Evolutionary conservation across 2,888 invertebrate genomes (phyloP).

Genomic region (Anthophora plumipes): DNA sequence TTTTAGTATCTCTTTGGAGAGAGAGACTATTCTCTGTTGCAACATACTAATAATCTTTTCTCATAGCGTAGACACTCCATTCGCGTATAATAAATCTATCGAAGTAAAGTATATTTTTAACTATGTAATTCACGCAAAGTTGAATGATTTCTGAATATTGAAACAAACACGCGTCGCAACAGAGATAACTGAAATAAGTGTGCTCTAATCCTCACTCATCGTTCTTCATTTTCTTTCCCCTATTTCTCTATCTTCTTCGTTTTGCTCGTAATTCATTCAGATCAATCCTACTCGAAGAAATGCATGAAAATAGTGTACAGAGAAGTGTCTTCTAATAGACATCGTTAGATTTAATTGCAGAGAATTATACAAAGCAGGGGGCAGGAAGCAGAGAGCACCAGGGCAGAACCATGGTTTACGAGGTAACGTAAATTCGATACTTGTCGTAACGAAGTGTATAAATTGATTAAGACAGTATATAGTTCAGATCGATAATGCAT

Average conservation of each 20-base stretch:
- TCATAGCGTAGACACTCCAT: too few relatives aligned
- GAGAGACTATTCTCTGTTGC: too few relatives aligned
- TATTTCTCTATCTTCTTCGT: too few relatives aligned
- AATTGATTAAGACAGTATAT: constrained; percentile 52
- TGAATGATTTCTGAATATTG: too few relatives aligned
- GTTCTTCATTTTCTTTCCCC: neutral
- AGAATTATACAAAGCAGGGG: neutral
- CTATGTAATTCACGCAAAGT: too few relatives aligned
- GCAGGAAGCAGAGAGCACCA: neutral
- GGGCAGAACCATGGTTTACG: constrained; percentile 1
- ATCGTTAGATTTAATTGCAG: constrained; percentile 20
- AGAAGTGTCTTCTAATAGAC: neutral
- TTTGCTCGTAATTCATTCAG: neutral
- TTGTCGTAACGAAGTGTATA: constrained; percentile 45
- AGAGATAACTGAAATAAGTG: constrained; percentile 29
- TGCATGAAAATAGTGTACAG: neutral
- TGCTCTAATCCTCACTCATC: constrained; percentile 12
- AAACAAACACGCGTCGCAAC: too few relatives aligned
- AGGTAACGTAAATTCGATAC: constrained; percentile 32
- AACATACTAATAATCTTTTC: too few relatives aligned
- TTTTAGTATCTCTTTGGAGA: too few relatives aligned
- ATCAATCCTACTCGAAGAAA: neutral
- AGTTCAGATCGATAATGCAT: constrained; percentile 37
- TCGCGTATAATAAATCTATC: too few relatives aligned
- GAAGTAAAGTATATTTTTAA: too few relatives aligned